Evolutionary conservation across 2,113 vertebrate genomes (phyloP).

Genomic region (Anoplopoma fimbria): DNA sequence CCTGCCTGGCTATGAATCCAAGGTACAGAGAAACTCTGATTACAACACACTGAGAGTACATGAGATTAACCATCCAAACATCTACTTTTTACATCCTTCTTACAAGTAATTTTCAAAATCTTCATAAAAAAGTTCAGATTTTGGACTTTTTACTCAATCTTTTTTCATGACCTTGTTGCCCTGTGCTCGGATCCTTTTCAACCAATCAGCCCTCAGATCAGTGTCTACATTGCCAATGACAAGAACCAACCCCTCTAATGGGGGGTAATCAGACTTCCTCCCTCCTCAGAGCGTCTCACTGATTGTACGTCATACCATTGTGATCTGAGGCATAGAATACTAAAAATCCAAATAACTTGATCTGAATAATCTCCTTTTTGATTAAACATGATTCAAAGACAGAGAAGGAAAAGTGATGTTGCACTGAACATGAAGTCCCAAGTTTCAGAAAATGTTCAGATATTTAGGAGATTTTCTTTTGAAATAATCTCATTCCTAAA

Average conservation of each 20-base stretch:
- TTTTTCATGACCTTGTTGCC: constrained; percentile 43
- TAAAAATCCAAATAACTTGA: constrained; percentile 58
- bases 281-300: constrained; percentile 40
- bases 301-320: constrained; percentile 52
- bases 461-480: neutral
- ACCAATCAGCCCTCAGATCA: constrained; percentile 55
- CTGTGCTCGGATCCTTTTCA: constrained; percentile 15
- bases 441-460: neutral
- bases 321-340: constrained; percentile 42
- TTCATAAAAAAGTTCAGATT: constrained; percentile 29
- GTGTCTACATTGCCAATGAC: constrained; percentile 42
- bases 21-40: neutral
- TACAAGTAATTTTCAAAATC: constrained; percentile 1
- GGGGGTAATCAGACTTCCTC: constrained; percentile 62
- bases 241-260: constrained; percentile 60
- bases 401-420: neutral
- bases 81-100: neutral
- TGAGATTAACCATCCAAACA: neutral
- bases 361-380: constrained; percentile 43
- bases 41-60: neutral
- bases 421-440: neutral
- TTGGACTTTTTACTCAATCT: constrained; percentile 26
- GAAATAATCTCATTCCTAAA: neutral
- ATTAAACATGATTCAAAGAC: constrained; percentile 43
- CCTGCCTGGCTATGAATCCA: neutral